Evolutionary conservation across 30 jellyfish, hydroid and myxozoan species (phyloP).

Genomic region (Hydractinia echinata): DNA sequence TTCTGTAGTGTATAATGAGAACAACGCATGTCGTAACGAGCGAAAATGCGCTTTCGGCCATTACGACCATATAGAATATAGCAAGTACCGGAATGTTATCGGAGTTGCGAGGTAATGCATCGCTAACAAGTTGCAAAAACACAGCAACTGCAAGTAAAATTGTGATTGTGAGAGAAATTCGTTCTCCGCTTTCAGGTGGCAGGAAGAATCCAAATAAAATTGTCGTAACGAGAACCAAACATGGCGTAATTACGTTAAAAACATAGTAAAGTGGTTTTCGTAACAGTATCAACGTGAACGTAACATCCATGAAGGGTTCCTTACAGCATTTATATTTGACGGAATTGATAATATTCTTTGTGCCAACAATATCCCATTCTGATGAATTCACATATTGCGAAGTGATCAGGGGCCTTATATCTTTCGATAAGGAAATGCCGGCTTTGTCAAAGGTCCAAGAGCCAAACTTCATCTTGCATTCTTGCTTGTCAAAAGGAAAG

Average conservation of each 20-base stretch:
- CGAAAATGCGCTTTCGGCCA: constrained; percentile 89
- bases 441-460: constrained; percentile 84
- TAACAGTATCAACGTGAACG: constrained; percentile 45
- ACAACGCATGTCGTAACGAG: constrained; percentile 80
- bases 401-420: constrained; percentile 50
- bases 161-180: constrained; percentile 77
- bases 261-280: constrained; percentile 84
- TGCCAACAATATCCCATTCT: constrained; percentile 69
- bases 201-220: constrained; percentile 74
- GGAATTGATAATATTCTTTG: constrained; percentile 26
- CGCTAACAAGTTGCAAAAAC: constrained; percentile 78
- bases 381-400: constrained; percentile 58
- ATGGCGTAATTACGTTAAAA: constrained; percentile 79
- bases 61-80: constrained; percentile 70
- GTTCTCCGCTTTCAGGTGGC: constrained; percentile 97
- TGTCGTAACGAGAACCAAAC: constrained; percentile 63
- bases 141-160: constrained; percentile 88
- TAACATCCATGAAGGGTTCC: constrained; percentile 63
- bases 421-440: constrained; percentile 51
- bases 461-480: constrained; percentile 70
- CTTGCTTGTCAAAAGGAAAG: constrained; percentile 88
- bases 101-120: constrained; percentile 74
- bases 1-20: constrained; percentile 61
- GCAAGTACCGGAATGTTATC: constrained; percentile 80
- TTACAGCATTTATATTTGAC: constrained; percentile 72